These are phyloP conservation scores for Halocynthia roretzi DNA, from an alignment of 23 tunicate species.

Conservation along the genomic window DNA sequence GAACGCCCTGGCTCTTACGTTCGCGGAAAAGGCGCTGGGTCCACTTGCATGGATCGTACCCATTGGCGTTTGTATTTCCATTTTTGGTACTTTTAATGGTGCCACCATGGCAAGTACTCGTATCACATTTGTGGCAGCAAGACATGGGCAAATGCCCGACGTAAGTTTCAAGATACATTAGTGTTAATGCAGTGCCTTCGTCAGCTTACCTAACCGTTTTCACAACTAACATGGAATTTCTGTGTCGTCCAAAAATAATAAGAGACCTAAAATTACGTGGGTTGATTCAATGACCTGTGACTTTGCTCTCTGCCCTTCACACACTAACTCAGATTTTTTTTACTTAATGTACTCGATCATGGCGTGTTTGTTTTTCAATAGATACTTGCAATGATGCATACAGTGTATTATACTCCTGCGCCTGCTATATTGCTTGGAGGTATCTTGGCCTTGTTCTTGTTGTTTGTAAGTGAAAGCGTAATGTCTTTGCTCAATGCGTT, in stretches of 20 bases:
- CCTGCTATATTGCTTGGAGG: constrained; percentile 8
- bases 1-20: constrained; percentile 36
- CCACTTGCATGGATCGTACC: constrained; percentile 31
- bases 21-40: constrained; percentile 27
- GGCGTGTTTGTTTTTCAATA: background rate
- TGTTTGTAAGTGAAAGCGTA: constrained; percentile 31
- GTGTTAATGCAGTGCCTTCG: no score
- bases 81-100: constrained; percentile 28
- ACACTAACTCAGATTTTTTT: background rate
- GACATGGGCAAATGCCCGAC: constrained; percentile 29
- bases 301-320: no score
- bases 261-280: no score
- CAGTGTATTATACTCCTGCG: constrained; percentile 10
- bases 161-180: constrained; percentile 1
- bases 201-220: no score
- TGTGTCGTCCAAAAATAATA: no score
- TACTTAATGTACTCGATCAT: no score
- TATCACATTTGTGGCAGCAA: constrained; percentile 24
- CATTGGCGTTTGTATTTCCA: constrained; percentile 36
- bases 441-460: background rate
- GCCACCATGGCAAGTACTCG: constrained; percentile 13
- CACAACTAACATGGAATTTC: no score
- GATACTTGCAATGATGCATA: constrained; percentile 12
- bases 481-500: constrained; percentile 42
- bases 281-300: no score